These are phyloP conservation scores for Gobiocypris rarus DNA, from an alignment of 2,113 vertebrate species.

Conservation along the genomic window DNA sequence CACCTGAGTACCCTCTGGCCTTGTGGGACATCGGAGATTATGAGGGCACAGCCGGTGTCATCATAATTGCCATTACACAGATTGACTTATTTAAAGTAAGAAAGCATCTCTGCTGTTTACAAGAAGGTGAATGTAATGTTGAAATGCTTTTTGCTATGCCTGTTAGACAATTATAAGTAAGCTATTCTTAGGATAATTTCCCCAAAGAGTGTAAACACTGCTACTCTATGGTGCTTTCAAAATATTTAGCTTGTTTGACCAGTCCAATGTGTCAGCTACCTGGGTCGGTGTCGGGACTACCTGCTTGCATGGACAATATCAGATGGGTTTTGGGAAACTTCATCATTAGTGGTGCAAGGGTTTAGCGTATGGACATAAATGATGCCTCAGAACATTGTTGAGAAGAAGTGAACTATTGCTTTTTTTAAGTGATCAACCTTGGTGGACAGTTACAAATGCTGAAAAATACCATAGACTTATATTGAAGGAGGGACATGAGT, in stretches of 20 bases:
- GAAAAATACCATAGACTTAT: neutral
- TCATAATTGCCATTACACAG: constrained; percentile 7
- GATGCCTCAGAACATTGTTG: neutral
- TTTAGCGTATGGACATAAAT: neutral
- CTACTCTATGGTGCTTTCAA: neutral
- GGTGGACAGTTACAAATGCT: neutral
- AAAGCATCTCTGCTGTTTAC: neutral
- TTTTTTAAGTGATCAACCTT: too few relatives aligned
- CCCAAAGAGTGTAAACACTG: neutral
- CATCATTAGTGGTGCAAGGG: neutral
- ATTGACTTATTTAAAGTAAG: neutral
- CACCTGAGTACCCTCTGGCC: constrained; percentile 17
- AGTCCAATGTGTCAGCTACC: neutral
- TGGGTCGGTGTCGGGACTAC: neutral
- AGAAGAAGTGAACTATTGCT: neutral
- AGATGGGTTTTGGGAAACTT: neutral
- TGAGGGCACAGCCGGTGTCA: neutral
- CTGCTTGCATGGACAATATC: neutral
- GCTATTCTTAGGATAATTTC: neutral
- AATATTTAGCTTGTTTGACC: neutral
- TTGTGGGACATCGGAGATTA: constrained; percentile 20
- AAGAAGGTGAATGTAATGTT: too few relatives aligned
- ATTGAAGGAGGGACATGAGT: too few relatives aligned
- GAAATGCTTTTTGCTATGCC: neutral
- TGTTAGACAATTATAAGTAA: neutral